phyloP scores from a whole-genome alignment of 2,888 invertebrate species.

The Dastarcus helophoroides region DNA sequence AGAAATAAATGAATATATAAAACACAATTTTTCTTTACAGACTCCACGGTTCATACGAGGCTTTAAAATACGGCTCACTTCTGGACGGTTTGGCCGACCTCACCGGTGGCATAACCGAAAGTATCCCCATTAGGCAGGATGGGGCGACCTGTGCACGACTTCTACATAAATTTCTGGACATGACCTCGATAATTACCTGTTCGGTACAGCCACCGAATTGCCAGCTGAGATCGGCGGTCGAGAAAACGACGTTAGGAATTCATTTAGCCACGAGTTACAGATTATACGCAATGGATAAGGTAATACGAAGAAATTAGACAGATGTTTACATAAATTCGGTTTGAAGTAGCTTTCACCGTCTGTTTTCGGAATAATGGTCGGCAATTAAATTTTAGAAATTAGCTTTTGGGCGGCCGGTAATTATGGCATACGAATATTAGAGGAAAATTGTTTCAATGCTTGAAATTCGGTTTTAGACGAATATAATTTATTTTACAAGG shows the following conservation, averaged over 20 bases:
- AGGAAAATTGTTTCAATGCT: too few species aligned
- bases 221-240: constrained; percentile 34
- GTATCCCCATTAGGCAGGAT: constrained; percentile 59
- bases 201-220: constrained; percentile 47
- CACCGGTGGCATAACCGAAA: constrained; percentile 82
- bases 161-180: constrained; percentile 59
- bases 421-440: too few species aligned
- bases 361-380: too few species aligned
- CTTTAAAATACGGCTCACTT: constrained; percentile 81
- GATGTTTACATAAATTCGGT: too few species aligned
- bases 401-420: too few species aligned
- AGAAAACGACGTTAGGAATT: constrained; percentile 55
- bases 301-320: constrained; percentile 38
- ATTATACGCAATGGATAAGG: constrained; percentile 60
- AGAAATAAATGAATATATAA: too few species aligned
- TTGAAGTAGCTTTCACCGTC: too few species aligned
- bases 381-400: too few species aligned
- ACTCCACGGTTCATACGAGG: constrained; percentile 87
- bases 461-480: too few species aligned
- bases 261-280: constrained; percentile 72
- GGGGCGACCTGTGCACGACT: constrained; percentile 54
- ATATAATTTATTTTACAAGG: too few species aligned
- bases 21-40: constrained; percentile 42
- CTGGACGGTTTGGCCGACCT: constrained; percentile 80
- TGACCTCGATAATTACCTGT: constrained; percentile 77